A percentile compares a stretch with the other conserved stretches of the same genome.
phyloP scores from a whole-genome alignment of 2,888 invertebrate species.

The Sinhomidia bicolor region DNA sequence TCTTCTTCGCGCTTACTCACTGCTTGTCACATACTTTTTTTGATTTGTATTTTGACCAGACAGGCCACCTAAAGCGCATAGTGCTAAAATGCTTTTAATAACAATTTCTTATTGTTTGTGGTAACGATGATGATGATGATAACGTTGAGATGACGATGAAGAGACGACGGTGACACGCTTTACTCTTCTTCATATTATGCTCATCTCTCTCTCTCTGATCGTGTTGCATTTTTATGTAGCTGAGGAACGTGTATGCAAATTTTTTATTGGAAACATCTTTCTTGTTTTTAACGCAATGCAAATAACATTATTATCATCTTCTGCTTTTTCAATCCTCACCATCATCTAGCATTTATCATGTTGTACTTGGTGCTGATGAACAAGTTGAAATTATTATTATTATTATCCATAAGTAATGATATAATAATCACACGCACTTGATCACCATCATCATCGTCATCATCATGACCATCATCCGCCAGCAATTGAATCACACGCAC shows the following conservation, averaged over 20 bases:
- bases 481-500: constrained; percentile 28
- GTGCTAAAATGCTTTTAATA: constrained; percentile 21
- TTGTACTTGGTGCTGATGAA: constrained; percentile 12
- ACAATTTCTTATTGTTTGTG: neutral
- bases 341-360: neutral
- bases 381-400: constrained; percentile 23
- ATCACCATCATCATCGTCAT: neutral
- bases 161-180: neutral
- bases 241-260: constrained; percentile 22
- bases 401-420: constrained; percentile 19
- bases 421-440: constrained; percentile 41
- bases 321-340: too few species aligned
- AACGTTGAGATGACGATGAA: neutral
- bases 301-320: too few species aligned
- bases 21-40: neutral
- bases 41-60: constrained; percentile 4
- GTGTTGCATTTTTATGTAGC: neutral
- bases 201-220: neutral
- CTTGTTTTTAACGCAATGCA: neutral
- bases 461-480: neutral
- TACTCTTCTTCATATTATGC: constrained; percentile 1
- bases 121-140: neutral
- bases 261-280: constrained; percentile 36
- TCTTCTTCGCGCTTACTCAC: too few species aligned
- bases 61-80: constrained; percentile 35